These are phyloP conservation scores for Sphenodon punctatus DNA, from an alignment of 2,797 vertebrate genomes.

Conservation along the genomic window DNA sequence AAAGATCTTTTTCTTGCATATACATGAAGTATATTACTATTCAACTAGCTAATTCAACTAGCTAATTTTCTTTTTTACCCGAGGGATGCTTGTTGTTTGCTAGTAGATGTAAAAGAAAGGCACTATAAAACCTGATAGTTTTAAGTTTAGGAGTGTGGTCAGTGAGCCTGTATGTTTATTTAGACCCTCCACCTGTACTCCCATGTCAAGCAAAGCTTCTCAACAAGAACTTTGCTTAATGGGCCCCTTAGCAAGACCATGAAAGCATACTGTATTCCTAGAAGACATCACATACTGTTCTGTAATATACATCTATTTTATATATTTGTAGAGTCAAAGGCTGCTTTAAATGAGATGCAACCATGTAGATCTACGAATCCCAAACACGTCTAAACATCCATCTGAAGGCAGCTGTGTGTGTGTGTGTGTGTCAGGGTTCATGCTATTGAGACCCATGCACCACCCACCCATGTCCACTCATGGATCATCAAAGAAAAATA, in stretches of 20 bases:
- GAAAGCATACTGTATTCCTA: neutral
- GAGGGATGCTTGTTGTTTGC: conserved; percentile 50
- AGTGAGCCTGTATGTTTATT: neutral
- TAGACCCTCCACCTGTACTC: neutral
- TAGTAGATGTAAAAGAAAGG: conserved; percentile 3
- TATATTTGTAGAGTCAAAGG: too few species aligned
- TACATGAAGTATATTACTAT: conserved; percentile 78
- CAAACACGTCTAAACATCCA: too few species aligned
- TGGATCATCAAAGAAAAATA: too few species aligned
- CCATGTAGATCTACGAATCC: too few species aligned
- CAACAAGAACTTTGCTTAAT: neutral
- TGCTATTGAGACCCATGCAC: too few species aligned
- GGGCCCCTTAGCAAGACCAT: neutral
- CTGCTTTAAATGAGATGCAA: too few species aligned
- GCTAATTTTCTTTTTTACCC: conserved; percentile 14
- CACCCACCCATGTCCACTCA: too few species aligned
- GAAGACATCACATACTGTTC: neutral
- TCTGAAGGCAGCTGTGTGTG: too few species aligned
- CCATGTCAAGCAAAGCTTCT: neutral
- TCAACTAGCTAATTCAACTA: conserved; percentile 53
- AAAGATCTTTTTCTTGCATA: conserved; percentile 79
- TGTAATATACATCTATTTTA: neutral
- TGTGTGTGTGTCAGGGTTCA: too few species aligned
- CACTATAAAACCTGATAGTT: conserved; percentile 2
- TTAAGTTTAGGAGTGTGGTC: neutral